A percentile compares a stretch with the other conserved stretches of the same genome.
phyloP scores from a whole-genome alignment of 2,888 invertebrate genomes.

The Margaritifera margaritifera region DNA sequence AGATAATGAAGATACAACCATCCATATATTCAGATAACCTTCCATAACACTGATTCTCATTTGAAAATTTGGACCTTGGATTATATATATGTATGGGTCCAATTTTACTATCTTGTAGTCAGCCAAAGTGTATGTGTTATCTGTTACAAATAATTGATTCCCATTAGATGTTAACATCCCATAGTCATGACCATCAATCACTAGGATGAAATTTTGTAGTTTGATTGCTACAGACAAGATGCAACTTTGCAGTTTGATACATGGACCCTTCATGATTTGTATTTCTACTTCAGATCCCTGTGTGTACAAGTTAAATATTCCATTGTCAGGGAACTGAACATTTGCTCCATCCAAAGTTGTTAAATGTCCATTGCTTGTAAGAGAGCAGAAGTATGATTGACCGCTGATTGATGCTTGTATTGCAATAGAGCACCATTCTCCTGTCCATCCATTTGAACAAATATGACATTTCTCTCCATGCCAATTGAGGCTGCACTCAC shows the following conservation, averaged over 20 bases:
- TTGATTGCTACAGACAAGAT: slow-evolving; percentile 20
- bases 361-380: slow-evolving; percentile 41
- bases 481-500: slow-evolving; percentile 43
- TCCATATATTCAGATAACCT: slow-evolving; percentile 24
- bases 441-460: slow-evolving; percentile 42
- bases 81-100: slow-evolving; percentile 17
- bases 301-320: slow-evolving; percentile 17
- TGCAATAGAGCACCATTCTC: slow-evolving; percentile 41
- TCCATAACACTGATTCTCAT: slow-evolving; percentile 24
- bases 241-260: slow-evolving; percentile 26
- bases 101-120: slow-evolving; percentile 17
- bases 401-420: slow-evolving; percentile 7
- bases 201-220: slow-evolving; percentile 7
- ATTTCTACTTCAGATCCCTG: slow-evolving; percentile 6
- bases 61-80: slow-evolving; percentile 11
- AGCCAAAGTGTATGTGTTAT: slow-evolving; percentile 2
- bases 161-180: slow-evolving; percentile 18
- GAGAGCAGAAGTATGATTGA: slow-evolving; percentile 9
- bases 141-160: not conserved
- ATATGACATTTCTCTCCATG: slow-evolving; percentile 35
- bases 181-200: slow-evolving; percentile 12
- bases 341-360: slow-evolving; percentile 50
- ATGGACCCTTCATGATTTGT: slow-evolving; percentile 25
- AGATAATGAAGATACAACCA: too few species aligned
- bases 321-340: slow-evolving; percentile 26